Evolutionary conservation across 2,888 invertebrate species (phyloP).

Genomic region (Epinotia bilunana): DNA sequence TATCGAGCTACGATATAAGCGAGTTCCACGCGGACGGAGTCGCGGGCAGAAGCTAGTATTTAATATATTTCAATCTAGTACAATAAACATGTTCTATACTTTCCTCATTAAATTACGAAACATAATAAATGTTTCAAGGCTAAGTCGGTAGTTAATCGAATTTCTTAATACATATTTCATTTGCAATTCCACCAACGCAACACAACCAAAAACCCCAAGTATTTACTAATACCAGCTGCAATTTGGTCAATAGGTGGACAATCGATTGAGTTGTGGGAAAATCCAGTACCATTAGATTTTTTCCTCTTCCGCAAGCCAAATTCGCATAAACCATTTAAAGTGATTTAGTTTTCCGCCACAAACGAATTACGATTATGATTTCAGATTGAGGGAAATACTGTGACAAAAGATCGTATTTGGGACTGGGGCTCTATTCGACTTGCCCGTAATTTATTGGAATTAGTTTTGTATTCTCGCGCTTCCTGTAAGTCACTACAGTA

Average conservation of each 20-base stretch:
- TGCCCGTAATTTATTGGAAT: neutral
- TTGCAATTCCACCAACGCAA: neutral
- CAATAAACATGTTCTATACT: too few relatives aligned
- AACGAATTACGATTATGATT: neutral
- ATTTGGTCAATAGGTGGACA: slow-evolving; percentile 15
- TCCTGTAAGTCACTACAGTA: neutral
- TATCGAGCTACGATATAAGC: too few relatives aligned
- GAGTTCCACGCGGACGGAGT: too few relatives aligned
- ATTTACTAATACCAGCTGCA: slow-evolving; percentile 28
- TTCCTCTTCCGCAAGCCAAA: slow-evolving; percentile 14
- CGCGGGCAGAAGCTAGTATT: too few relatives aligned
- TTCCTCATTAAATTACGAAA: too few relatives aligned
- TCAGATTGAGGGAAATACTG: neutral
- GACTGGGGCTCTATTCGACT: neutral
- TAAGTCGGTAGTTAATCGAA: neutral
- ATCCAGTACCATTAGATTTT: slow-evolving; percentile 34
- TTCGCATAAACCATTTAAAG: slow-evolving; percentile 14
- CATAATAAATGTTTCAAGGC: too few relatives aligned
- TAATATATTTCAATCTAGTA: too few relatives aligned
- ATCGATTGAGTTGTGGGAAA: slow-evolving; percentile 35
- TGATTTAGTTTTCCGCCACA: slow-evolving; percentile 20
- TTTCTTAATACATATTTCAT: neutral
- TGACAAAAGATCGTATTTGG: slow-evolving; percentile 8
- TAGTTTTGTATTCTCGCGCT: neutral
- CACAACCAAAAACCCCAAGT: slow-evolving; percentile 15